Conservation (phyloP, 2,797 vertebrate species). For the Coregonus ussuriensis region DNA sequence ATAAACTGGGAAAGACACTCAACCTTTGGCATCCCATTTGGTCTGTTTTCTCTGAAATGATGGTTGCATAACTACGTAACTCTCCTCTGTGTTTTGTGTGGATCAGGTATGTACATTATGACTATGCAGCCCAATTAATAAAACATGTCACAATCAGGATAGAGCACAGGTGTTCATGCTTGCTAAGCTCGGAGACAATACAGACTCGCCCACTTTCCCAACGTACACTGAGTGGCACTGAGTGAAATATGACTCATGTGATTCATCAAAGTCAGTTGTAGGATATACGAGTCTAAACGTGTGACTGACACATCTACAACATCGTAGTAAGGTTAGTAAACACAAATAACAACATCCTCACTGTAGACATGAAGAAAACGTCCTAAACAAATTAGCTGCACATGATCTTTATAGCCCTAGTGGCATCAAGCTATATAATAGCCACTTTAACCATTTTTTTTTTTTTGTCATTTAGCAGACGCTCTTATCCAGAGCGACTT, state of each 20-base stretch:
- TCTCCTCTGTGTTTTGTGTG: background rate
- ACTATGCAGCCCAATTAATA: constrained; percentile 25
- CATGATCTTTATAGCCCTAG: background rate
- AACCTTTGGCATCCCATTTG: background rate
- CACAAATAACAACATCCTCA: background rate
- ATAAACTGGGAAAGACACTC: background rate
- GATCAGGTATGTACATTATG: constrained; percentile 17
- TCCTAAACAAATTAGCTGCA: background rate
- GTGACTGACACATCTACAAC: constrained; percentile 10
- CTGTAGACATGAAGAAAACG: too few species aligned
- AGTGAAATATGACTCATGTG: constrained; percentile 27
- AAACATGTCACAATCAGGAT: constrained; percentile 31
- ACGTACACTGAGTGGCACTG: background rate
- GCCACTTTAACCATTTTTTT: background rate
- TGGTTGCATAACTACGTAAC: constrained; percentile 23
- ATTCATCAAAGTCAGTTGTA: background rate
- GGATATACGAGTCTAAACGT: constrained; percentile 31
- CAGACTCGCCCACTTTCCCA: background rate
- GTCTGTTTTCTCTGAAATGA: constrained; percentile 25
- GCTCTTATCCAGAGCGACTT: too few species aligned
- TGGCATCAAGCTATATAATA: too few species aligned
- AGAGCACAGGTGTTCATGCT: background rate
- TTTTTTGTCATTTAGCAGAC: too few species aligned
- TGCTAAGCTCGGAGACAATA: constrained; percentile 15
- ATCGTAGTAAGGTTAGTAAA: background rate